Base-by-base conservation (phyloP, 2,888 invertebrate species). In the Monopis laevigella region DNA sequence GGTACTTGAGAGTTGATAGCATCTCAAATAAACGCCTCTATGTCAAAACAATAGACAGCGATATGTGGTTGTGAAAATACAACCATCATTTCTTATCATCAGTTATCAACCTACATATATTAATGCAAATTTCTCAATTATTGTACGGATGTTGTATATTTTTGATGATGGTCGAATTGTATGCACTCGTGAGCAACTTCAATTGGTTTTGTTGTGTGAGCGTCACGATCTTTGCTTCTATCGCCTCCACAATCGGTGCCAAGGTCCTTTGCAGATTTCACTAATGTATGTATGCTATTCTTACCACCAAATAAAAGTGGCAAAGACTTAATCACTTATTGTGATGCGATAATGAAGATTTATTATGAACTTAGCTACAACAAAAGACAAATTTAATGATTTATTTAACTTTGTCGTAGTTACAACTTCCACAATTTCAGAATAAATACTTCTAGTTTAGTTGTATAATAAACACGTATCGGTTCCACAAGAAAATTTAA, bases 251-350 rank as follows among this genome's bases (percentile, higher is more conserved):
- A 52, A 53, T 61, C 57, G 50, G 55, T 65, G 71, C 63, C 72
- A 71, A 71, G 72, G 71, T 55, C 58, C 49, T 35, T 42, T 52
- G n/a, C n/a, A 16, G 39, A 55, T 60, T 61, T 56, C 58, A 54
- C 54, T 68, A 62, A 66, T 66, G 54, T 64, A 66, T 66, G 54
- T 64, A 53, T 48, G 50, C 58, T 56, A 56, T 56, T 56, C 56
- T n/a, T n/a, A n/a, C n/a, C n/a, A n/a, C n/a, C n/a, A n/a, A n/a
- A n/a, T n/a, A n/a, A n/a, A n/a, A n/a, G n/a, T n/a, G n/a, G n/a
- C n/a, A n/a, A n/a, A n/a, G n/a, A n/a, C n/a, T n/a, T n/a, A n/a
- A n/a, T n/a, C n/a, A n/a, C n/a, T n/a, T n/a, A n/a, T n/a, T n/a
- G n/a, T n/a, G n/a, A n/a, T n/a, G n/a, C n/a, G n/a, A n/a, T n/a